phyloP scores from a whole-genome alignment of 2,888 invertebrate species.

The Cataglyphis altisquamis region DNA sequence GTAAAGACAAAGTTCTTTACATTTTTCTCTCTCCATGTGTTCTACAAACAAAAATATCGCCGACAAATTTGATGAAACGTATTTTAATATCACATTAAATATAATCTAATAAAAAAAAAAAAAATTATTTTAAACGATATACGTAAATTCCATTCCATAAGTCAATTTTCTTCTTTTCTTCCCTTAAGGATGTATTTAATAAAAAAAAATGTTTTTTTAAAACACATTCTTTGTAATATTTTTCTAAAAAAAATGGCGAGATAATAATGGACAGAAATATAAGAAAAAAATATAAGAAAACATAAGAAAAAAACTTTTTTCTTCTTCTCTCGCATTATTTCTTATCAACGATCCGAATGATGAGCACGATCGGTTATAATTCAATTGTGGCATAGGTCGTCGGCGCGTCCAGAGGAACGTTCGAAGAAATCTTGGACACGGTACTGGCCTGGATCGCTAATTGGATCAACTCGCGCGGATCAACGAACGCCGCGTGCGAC shows the following conservation, averaged over 20 bases:
- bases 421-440: conserved; percentile 40
- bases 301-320: too few relatives aligned
- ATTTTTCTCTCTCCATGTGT: not conserved
- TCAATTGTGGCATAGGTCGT: not conserved
- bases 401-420: conserved; percentile 26
- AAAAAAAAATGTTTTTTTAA: not conserved
- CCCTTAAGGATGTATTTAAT: not conserved
- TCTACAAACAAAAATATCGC: not conserved
- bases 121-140: not conserved
- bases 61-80: not conserved
- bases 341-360: not conserved
- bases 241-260: too few relatives aligned
- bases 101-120: not conserved
- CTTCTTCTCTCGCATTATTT: not conserved
- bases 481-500: conserved; percentile 70
- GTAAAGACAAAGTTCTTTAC: not conserved
- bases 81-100: not conserved
- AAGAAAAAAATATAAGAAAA: too few relatives aligned
- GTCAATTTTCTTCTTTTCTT: not conserved
- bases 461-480: conserved; percentile 74
- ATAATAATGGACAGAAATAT: not conserved
- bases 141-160: not conserved
- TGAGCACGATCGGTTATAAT: not conserved
- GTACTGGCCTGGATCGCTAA: conserved; percentile 63
- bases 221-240: too few relatives aligned